A percentile compares a stretch with the other conserved stretches of the same genome.
These are phyloP conservation scores for Aphidius colemani DNA, from an alignment of 2,888 invertebrate species.

Conservation along the genomic window DNA sequence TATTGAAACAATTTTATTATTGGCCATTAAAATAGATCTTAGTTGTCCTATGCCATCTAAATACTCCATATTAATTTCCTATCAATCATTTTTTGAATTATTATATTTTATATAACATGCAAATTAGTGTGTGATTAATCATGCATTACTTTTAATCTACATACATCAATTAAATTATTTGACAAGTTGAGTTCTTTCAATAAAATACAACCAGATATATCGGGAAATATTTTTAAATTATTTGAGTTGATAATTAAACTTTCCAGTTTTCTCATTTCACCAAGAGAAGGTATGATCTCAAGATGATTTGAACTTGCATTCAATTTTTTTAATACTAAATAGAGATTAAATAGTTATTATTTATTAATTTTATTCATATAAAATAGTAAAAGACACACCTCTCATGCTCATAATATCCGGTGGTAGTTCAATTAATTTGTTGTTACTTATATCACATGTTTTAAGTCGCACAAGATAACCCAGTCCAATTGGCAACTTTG, in stretches of 20 bases:
- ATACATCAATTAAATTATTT: conserved; percentile 79
- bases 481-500: conserved; percentile 76
- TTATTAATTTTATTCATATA: neutral
- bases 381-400: conserved; percentile 64
- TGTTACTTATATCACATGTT: conserved; percentile 75
- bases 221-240: conserved; percentile 75
- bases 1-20: conserved; percentile 77
- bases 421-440: conserved; percentile 75
- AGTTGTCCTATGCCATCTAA: conserved; percentile 75
- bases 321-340: conserved; percentile 70
- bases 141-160: conserved; percentile 33
- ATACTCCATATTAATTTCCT: conserved; percentile 74
- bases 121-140: neutral
- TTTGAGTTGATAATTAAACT: conserved; percentile 82
- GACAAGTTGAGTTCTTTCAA: conserved; percentile 83
- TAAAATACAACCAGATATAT: conserved; percentile 75
- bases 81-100: too few species aligned
- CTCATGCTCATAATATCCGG: conserved; percentile 81
- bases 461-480: conserved; percentile 81
- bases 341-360: conserved; percentile 2
- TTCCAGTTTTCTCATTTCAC: conserved; percentile 76
- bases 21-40: conserved; percentile 76
- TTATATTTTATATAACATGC: neutral
- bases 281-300: conserved; percentile 69
- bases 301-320: conserved; percentile 77